A percentile compares a stretch with the other conserved stretches of the same genome.
phyloP scores from a whole-genome alignment of 2,888 invertebrate species.

The Macroteleia sp. region DNA sequence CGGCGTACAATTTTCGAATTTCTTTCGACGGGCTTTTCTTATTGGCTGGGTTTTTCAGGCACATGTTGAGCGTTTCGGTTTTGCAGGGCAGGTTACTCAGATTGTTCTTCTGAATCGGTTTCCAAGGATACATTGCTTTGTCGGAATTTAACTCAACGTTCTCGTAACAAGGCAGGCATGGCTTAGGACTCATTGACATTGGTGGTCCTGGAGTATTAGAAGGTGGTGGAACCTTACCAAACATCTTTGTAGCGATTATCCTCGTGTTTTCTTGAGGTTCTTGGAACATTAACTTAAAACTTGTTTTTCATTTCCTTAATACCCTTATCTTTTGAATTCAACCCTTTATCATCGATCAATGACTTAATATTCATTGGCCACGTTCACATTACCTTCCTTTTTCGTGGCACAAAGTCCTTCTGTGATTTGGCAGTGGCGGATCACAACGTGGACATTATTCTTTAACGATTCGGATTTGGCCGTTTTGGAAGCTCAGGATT shows the following conservation, averaged over 20 bases:
- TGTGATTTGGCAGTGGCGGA: slow-evolving; percentile 5
- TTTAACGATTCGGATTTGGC: slow-evolving; percentile 3
- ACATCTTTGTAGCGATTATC: slow-evolving; percentile 23
- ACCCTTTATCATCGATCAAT: not conserved
- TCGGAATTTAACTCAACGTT: slow-evolving; percentile 68
- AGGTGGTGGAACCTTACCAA: slow-evolving; percentile 66
- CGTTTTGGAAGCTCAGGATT: slow-evolving; percentile 14
- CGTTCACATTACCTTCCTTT: not conserved
- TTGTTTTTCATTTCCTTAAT: slow-evolving; percentile 4
- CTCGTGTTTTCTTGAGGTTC: slow-evolving; percentile 16
- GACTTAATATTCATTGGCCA: not conserved
- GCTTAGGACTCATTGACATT: slow-evolving; percentile 2
- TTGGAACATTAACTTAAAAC: not conserved
- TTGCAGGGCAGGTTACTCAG: slow-evolving; percentile 66
- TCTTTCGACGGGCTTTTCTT: slow-evolving; percentile 68
- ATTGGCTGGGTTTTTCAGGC: slow-evolving; percentile 44
- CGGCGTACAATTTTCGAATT: slow-evolving; percentile 48
- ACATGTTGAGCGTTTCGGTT: slow-evolving; percentile 58
- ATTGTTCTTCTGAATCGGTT: slow-evolving; percentile 68
- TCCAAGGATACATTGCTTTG: slow-evolving; percentile 76
- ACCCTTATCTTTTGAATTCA: no score
- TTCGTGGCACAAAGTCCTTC: not conserved
- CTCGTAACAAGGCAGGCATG: slow-evolving; percentile 73
- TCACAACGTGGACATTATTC: slow-evolving; percentile 5
- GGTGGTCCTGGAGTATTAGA: slow-evolving; percentile 76